Base-by-base conservation (phyloP, 1,140 invertebrate genomes). In the Drosophila nannoptera region DNA sequence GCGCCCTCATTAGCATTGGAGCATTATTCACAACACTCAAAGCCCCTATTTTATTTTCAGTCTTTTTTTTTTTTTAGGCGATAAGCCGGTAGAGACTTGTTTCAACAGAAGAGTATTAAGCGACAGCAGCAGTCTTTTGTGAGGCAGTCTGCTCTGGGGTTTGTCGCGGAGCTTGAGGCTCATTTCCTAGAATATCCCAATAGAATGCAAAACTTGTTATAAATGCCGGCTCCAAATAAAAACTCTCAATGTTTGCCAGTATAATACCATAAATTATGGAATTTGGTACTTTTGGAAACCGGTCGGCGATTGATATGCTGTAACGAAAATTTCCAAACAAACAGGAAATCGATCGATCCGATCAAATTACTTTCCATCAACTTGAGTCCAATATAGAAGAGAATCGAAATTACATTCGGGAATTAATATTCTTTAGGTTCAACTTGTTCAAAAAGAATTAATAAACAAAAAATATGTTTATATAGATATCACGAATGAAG, bases 301-400 rank as follows among this genome's bases (percentile, higher is more conserved):
- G 54, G 80, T 84, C 61, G 11, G 6, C 49, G 22, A 46, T 60
- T 58, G 81, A 75, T 64, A 80, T 80, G 73, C 77, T 80, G 77
- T 81, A 80, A 80, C 73, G 76, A 49, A 72, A 69, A 63, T 32
- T 46, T 60, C 75, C 80, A 82, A 82, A 83, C 80, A 83, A 75
- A 78, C 78, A 77, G 68, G 78, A 83, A 83, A 83, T 40, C 29
- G 16, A 8, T 50, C 8, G 16, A 8, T 50, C 8, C 29, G 58
- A 50, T 43, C 22, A 43, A 22, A 22, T 22, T 22, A 22, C 22
- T 22, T 22, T 22, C 22, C 3, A 22, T 22, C n/a, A n/a, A n/a
- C n/a, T n/a, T n/a, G n/a, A n/a, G n/a, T 22, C 22, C 22, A 22
- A 22, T 22, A 22, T 1, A 22, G 22, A 22, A 22, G 22, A 22